Conservation (phyloP, 2,113 vertebrate species). For the Jaculus jaculus region DNA sequence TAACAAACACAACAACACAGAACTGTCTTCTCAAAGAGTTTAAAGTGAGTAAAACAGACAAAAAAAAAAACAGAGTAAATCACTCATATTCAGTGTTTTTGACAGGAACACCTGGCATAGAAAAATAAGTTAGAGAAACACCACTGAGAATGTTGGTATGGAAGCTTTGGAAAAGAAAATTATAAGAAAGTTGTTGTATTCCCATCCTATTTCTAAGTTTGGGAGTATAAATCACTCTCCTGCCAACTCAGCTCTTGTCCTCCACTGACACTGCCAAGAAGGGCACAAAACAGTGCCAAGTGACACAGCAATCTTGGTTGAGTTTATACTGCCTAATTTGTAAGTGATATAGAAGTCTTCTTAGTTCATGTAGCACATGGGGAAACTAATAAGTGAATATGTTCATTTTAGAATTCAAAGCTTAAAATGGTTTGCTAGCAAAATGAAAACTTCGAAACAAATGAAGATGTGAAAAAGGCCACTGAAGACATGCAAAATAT, state of each 20-base stretch:
- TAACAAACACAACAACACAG: neutral
- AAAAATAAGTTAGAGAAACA: neutral
- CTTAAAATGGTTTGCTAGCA: neutral
- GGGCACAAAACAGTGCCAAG: neutral
- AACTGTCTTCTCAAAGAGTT: neutral
- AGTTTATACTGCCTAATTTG: constrained; percentile 4
- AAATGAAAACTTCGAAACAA: constrained; percentile 14
- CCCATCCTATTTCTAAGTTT: neutral
- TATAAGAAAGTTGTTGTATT: neutral
- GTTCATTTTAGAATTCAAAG: neutral
- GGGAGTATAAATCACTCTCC: neutral
- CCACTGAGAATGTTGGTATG: too few species aligned
- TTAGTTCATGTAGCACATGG: constrained; percentile 14
- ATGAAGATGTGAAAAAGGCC: neutral
- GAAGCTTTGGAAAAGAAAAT: neutral
- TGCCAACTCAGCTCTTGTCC: neutral
- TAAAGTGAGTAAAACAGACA: neutral
- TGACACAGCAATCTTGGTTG: neutral
- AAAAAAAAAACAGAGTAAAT: neutral
- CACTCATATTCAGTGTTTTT: neutral
- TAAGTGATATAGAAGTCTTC: neutral
- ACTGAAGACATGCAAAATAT: neutral
- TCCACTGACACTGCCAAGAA: neutral
- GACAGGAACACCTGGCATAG: too few species aligned
- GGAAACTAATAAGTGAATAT: constrained; percentile 23